Evolutionary conservation across 2,888 invertebrate species (phyloP).

Genomic region (Sphinx pinastri): DNA sequence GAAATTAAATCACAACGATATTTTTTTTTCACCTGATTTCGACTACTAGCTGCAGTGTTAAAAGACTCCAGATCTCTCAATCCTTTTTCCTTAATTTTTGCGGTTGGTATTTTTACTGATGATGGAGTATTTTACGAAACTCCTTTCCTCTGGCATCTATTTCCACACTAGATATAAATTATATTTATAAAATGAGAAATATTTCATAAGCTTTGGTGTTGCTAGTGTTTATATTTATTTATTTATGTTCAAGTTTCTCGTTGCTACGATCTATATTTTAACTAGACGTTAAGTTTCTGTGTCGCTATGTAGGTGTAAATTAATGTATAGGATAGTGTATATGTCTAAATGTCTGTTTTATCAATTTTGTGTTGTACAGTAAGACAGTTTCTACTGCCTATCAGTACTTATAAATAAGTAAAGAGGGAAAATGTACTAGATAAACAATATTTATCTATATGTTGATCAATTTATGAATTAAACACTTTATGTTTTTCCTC

Average conservation of each 20-base stretch:
- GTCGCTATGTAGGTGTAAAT: slow-evolving; percentile 17
- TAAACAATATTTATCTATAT: not conserved
- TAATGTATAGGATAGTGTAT: slow-evolving; percentile 14
- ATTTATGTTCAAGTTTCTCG: slow-evolving; percentile 30
- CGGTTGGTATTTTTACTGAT: no score
- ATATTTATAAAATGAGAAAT: slow-evolving; percentile 23
- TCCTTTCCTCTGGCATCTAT: not conserved
- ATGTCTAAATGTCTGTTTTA: slow-evolving; percentile 6
- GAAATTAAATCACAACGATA: no score
- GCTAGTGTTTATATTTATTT: slow-evolving; percentile 24
- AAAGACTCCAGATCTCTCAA: no score
- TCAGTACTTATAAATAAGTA: not conserved
- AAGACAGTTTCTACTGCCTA: slow-evolving; percentile 6
- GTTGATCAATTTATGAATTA: not conserved
- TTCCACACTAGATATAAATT: slow-evolving; percentile 4
- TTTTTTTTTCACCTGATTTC: no score
- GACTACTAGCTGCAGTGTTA: no score
- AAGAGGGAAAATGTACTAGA: not conserved
- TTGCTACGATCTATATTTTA: slow-evolving; percentile 30
- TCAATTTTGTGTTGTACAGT: slow-evolving; percentile 11
- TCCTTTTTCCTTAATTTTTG: no score
- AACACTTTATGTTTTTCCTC: not conserved
- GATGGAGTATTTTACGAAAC: not conserved
- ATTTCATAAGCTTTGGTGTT: slow-evolving; percentile 28
- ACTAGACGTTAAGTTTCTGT: slow-evolving; percentile 23